Conservation (phyloP, 2,113 vertebrate species). For the Butorides virescens region DNA sequence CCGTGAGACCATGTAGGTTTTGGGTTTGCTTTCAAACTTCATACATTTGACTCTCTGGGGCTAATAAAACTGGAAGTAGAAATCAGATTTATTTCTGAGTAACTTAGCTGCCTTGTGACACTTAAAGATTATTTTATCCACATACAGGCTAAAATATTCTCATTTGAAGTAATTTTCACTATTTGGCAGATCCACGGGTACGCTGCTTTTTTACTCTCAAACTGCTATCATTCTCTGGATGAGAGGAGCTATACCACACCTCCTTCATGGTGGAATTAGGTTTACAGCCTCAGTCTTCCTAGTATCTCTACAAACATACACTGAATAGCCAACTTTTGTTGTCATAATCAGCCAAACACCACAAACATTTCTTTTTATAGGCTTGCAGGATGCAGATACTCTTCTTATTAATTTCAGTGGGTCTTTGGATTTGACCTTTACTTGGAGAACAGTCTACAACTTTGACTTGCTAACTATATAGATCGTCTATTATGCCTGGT, state of each 20-base stretch:
- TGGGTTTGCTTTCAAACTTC: not conserved
- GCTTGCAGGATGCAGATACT: not conserved
- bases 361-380: not conserved
- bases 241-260: not conserved
- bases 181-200: not conserved
- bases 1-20: not conserved
- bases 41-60: not conserved
- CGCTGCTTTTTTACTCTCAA: not conserved
- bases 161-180: not conserved
- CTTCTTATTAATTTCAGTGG: not conserved
- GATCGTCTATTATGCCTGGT: not conserved
- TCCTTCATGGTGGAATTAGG: not conserved
- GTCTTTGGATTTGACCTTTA: not conserved
- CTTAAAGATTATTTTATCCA: not conserved
- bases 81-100: not conserved
- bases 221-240: not conserved
- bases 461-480: not conserved
- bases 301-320: not conserved
- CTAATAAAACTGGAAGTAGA: not conserved
- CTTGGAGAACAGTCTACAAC: not conserved
- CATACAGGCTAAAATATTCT: not conserved
- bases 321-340: not conserved
- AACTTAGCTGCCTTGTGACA: not conserved
- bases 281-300: not conserved
- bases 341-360: not conserved